Evolutionary conservation across 1,140 invertebrate genomes (phyloP).

Genomic region (Hirudo medicinalis): DNA sequence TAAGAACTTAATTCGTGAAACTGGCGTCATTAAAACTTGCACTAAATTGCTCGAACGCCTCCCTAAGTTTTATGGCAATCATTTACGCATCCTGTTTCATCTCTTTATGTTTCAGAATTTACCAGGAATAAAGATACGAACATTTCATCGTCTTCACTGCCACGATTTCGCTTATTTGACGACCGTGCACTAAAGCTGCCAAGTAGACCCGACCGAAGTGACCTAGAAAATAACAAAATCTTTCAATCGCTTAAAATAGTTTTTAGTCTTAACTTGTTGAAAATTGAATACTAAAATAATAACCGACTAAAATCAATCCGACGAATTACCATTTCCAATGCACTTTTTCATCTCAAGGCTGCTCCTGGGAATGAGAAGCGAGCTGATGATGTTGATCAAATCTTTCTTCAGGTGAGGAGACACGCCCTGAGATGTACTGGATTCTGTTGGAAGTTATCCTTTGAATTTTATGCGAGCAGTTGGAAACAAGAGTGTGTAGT

Average conservation of each 20-base stretch:
- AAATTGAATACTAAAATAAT: neutral
- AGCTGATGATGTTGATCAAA: constrained; percentile 10
- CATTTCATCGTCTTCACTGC: constrained; percentile 23
- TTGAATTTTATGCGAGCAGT: too few relatives aligned
- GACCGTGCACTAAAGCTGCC: constrained; percentile 21
- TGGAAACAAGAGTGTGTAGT: too few relatives aligned
- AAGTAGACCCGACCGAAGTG: constrained; percentile 22
- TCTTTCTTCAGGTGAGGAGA: constrained; percentile 5
- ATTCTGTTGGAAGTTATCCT: too few relatives aligned
- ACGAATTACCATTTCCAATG: constrained; percentile 5
- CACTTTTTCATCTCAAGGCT: constrained; percentile 6
- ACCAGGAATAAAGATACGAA: neutral
- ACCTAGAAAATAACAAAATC: constrained; percentile 7
- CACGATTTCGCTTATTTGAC: constrained; percentile 22
- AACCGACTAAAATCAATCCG: too few relatives aligned
- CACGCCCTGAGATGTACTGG: neutral
- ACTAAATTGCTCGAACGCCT: neutral
- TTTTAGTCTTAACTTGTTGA: too few relatives aligned
- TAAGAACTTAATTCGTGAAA: neutral
- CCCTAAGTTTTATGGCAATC: neutral
- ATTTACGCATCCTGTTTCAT: neutral
- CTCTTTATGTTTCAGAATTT: neutral
- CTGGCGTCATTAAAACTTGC: neutral
- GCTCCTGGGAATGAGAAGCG: neutral
- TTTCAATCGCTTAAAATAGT: too few relatives aligned